phyloP scores from a whole-genome alignment of 2,888 invertebrate genomes.

The Trisateles emortualis region DNA sequence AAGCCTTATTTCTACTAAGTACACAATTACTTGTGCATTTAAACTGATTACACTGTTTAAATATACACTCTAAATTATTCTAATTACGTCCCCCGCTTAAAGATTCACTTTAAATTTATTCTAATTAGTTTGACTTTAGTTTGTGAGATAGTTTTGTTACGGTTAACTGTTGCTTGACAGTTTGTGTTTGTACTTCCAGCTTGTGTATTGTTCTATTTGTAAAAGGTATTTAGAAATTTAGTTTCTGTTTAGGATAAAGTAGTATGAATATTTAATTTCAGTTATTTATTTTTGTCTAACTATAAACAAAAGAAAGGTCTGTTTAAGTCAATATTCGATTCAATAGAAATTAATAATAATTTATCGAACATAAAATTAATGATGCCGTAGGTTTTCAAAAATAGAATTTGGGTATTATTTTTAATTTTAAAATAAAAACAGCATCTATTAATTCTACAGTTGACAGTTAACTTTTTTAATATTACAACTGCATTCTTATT shows the following conservation, averaged over 20 bases:
- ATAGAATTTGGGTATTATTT: no score
- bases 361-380: no score
- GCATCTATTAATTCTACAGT: no score
- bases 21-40: constrained; percentile 79
- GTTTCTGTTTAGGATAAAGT: neutral
- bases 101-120: constrained; percentile 65
- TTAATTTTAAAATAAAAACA: no score
- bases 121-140: constrained; percentile 59
- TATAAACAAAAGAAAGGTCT: no score
- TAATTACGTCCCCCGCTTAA: constrained; percentile 58
- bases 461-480: no score
- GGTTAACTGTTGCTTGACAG: constrained; percentile 5
- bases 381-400: no score
- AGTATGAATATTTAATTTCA: no score
- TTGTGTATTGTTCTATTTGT: constrained; percentile 1
- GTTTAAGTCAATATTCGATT: no score
- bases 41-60: constrained; percentile 68
- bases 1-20: constrained; percentile 77
- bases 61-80: constrained; percentile 64
- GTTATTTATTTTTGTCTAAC: no score
- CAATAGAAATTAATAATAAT: no score
- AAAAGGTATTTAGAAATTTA: neutral
- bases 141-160: constrained; percentile 13
- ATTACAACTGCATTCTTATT: no score
- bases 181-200: neutral